Conservation (phyloP, 2,113 vertebrate species). For the Ptychochromis oligacanthus region DNA sequence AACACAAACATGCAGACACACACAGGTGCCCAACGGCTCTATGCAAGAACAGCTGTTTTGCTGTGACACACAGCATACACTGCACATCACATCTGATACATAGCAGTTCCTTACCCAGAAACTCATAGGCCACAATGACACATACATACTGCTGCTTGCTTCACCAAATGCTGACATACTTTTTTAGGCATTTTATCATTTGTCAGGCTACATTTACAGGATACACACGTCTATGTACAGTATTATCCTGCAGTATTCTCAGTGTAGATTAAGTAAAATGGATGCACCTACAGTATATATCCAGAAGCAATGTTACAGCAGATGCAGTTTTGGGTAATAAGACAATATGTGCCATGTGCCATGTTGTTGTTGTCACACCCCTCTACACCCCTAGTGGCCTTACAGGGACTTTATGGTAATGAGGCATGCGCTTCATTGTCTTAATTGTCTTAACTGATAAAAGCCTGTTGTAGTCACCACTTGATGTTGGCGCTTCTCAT, state of each 20-base stretch:
- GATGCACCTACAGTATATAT: background rate
- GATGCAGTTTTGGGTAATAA: background rate
- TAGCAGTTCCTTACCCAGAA: conserved; percentile 44
- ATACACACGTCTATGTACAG: conserved; percentile 22
- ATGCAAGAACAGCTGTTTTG: conserved; percentile 59
- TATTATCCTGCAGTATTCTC: conserved; percentile 13
- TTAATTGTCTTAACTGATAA: background rate
- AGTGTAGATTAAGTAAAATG: conserved; percentile 14
- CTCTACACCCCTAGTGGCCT: background rate
- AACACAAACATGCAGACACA: conserved; percentile 36
- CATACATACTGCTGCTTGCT: conserved; percentile 23
- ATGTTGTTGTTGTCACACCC: background rate
- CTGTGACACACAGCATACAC: conserved; percentile 72
- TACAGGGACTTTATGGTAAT: background rate
- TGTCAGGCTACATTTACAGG: conserved; percentile 63
- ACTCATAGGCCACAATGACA: conserved; percentile 56
- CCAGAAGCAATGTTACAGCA: background rate
- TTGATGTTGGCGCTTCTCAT: too few species aligned
- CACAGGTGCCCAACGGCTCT: conserved; percentile 66
- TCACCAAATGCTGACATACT: conserved; percentile 64
- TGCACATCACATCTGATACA: conserved; percentile 68
- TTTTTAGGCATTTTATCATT: conserved; percentile 51
- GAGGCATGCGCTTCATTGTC: background rate
- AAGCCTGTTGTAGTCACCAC: background rate
- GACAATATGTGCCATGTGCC: background rate